Evolutionary conservation across 2,113 vertebrate genomes (phyloP).

Genomic region (Hyaena hyaena): DNA sequence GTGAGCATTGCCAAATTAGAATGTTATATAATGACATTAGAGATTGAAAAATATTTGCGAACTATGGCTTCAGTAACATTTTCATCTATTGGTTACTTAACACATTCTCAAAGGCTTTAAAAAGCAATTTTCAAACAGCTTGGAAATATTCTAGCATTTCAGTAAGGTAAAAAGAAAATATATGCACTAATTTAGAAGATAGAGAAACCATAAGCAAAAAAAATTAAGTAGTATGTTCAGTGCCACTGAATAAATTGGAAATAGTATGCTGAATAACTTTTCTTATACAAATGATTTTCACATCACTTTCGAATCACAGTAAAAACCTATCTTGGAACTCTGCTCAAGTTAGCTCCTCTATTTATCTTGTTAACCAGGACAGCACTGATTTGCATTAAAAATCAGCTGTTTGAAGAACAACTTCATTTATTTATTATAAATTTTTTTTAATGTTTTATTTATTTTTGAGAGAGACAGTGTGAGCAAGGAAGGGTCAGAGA

Average conservation of each 20-base stretch:
- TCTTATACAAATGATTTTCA: background rate
- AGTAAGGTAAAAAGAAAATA: constrained; percentile 18
- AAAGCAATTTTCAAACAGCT: constrained; percentile 32
- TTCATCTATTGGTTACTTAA: constrained; percentile 50
- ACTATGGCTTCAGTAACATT: background rate
- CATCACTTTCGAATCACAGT: background rate
- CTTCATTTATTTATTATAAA: background rate
- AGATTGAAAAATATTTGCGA: constrained; percentile 49
- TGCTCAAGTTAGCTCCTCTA: background rate
- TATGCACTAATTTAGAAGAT: background rate
- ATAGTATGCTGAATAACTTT: constrained; percentile 3
- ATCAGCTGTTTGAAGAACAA: background rate
- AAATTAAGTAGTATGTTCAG: background rate
- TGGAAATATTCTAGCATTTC: background rate
- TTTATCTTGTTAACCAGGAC: constrained; percentile 23
- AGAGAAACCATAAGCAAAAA: background rate
- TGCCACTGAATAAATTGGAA: constrained; percentile 12
- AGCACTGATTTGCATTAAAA: background rate
- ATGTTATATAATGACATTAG: background rate
- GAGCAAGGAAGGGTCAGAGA: too few species aligned
- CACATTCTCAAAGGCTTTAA: constrained; percentile 26
- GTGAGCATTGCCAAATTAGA: background rate
- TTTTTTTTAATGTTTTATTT: too few species aligned
- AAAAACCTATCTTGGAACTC: background rate
- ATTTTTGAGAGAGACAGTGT: too few species aligned